Percentiles rank a stretch among this genome's conserved stretches.
Conservation (phyloP, 1,140 invertebrate genomes). For the Leptonema lineaticorne region DNA sequence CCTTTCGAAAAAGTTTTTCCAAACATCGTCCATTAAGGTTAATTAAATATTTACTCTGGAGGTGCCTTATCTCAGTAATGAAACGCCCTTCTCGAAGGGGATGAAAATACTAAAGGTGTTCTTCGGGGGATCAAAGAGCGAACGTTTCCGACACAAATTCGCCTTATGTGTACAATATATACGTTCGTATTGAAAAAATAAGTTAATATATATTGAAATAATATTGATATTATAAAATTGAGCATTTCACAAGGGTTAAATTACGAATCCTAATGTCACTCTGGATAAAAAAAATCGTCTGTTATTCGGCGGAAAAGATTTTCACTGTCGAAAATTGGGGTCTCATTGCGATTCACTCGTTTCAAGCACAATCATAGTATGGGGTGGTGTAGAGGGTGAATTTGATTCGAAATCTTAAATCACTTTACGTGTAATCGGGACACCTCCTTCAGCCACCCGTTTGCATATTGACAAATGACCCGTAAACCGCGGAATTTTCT, state of each 20-base stretch:
- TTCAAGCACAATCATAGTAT: too few species aligned
- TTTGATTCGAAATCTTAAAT: too few species aligned
- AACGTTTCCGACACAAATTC: neutral
- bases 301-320: neutral
- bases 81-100: constrained; percentile 3
- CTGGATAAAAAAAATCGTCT: constrained; percentile 6
- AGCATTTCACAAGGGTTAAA: neutral
- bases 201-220: too few species aligned
- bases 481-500: constrained; percentile 28
- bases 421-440: constrained; percentile 17
- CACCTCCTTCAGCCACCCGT: neutral
- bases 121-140: neutral
- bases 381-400: too few species aligned
- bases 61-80: constrained; percentile 20
- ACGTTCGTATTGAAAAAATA: too few species aligned
- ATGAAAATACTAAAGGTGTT: neutral
- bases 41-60: constrained; percentile 31
- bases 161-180: too few species aligned
- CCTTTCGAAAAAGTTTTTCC: constrained; percentile 25
- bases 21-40: constrained; percentile 29
- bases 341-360: too few species aligned
- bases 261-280: neutral
- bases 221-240: too few species aligned
- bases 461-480: constrained; percentile 38
- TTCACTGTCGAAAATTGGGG: neutral